Conservation (phyloP, 2,113 vertebrate species). For the Oostethus manadensis region DNA sequence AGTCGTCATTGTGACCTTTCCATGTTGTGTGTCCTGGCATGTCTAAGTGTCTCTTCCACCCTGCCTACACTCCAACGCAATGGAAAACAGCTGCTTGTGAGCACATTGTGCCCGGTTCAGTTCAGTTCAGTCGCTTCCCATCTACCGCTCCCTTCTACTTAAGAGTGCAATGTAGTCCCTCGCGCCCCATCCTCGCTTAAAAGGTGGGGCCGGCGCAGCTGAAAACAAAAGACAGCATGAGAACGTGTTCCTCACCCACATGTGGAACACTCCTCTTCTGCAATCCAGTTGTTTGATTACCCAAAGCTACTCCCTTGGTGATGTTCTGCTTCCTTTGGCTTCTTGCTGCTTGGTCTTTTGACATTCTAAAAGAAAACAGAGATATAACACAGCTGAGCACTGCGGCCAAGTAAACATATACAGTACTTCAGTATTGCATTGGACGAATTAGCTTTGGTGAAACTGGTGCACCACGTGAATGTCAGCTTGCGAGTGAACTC, state of each 20-base stretch:
- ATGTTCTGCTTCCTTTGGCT: conserved; percentile 63
- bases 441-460: not conserved
- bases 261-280: conserved; percentile 61
- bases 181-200: conserved; percentile 63
- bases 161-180: conserved; percentile 55
- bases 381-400: conserved; percentile 83
- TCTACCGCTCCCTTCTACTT: conserved; percentile 53
- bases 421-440: conserved; percentile 35
- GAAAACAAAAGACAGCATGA: conserved; percentile 72
- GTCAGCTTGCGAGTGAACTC: too few species aligned
- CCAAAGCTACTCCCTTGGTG: conserved; percentile 63
- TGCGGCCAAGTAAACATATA: conserved; percentile 38
- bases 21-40: conserved; percentile 44
- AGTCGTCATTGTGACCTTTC: conserved; percentile 38
- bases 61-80: conserved; percentile 56
- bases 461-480: not conserved
- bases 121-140: conserved; percentile 59
- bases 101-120: conserved; percentile 63
- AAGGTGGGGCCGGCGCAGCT: conserved; percentile 66
- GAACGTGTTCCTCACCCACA: conserved; percentile 70
- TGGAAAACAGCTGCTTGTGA: conserved; percentile 69
- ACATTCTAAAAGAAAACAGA: conserved; percentile 81
- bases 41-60: conserved; percentile 44
- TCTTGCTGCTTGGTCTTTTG: conserved; percentile 80
- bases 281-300: conserved; percentile 49